Evolutionary conservation across 1,140 invertebrate species (phyloP).

Genomic region (Drosophila auraria): DNA sequence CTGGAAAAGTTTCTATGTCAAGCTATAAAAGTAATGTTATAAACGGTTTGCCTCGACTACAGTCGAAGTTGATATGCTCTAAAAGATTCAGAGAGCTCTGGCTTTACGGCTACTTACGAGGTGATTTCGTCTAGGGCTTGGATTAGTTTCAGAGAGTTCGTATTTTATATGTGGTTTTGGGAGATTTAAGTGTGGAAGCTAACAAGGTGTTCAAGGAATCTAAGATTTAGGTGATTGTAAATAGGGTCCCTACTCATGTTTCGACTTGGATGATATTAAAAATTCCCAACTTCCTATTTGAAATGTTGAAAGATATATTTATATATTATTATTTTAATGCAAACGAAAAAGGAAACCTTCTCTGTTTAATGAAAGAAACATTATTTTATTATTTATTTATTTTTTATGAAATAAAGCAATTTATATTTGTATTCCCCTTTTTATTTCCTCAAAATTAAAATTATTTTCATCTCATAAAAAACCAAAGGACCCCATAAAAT

Average conservation of each 20-base stretch:
- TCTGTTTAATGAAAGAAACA: no score
- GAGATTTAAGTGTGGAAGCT: background rate
- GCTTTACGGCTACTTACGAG: constrained; percentile 6
- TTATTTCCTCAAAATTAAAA: background rate
- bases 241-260: no score
- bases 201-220: background rate
- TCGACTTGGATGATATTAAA: no score
- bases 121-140: constrained; percentile 16
- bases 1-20: constrained; percentile 74
- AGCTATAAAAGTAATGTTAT: constrained; percentile 60
- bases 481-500: background rate
- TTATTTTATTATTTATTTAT: no score
- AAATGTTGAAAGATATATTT: background rate
- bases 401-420: background rate
- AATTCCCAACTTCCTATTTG: no score
- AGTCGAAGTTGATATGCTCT: constrained; percentile 39
- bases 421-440: background rate
- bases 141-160: constrained; percentile 19
- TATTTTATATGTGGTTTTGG: constrained; percentile 1
- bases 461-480: background rate
- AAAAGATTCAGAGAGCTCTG: constrained; percentile 26
- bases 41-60: constrained; percentile 37
- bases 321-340: background rate
- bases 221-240: background rate
- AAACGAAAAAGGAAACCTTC: no score